Conservation (phyloP, 2,113 vertebrate genomes). For the Potamarius usumacintae region DNA sequence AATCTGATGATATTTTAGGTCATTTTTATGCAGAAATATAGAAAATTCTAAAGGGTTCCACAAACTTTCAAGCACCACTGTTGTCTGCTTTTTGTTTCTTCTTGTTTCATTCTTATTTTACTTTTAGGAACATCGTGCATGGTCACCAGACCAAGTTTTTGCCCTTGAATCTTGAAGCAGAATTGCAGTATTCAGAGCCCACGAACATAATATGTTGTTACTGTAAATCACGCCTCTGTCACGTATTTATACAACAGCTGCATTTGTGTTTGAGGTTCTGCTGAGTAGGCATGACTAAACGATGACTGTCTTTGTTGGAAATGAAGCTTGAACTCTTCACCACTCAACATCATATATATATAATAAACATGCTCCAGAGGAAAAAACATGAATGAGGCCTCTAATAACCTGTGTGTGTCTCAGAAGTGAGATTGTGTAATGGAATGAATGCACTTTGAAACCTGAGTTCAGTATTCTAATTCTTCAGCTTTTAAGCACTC, state of each 20-base stretch:
- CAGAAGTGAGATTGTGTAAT: neutral
- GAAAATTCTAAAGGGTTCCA: too few relatives aligned
- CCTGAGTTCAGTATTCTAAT: neutral
- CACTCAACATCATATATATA: neutral
- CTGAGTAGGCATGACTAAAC: neutral
- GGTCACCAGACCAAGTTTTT: slow-evolving; percentile 18
- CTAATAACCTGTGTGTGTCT: neutral
- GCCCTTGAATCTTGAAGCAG: neutral
- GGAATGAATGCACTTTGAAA: neutral
- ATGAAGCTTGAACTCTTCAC: neutral
- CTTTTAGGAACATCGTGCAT: slow-evolving; percentile 20
- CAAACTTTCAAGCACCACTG: neutral
- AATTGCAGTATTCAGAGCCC: neutral
- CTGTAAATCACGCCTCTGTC: neutral
- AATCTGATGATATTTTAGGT: too few relatives aligned
- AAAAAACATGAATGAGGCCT: neutral
- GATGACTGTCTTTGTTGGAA: neutral
- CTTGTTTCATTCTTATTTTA: slow-evolving; percentile 42
- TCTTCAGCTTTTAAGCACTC: neutral
- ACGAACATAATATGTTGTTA: neutral
- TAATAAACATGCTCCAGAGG: neutral
- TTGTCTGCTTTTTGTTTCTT: slow-evolving; percentile 26
- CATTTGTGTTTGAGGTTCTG: neutral
- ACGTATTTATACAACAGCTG: neutral
- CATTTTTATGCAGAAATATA: too few relatives aligned